phyloP scores from a whole-genome alignment of 2,797 vertebrate genomes.

The Aythya fuligula region DNA sequence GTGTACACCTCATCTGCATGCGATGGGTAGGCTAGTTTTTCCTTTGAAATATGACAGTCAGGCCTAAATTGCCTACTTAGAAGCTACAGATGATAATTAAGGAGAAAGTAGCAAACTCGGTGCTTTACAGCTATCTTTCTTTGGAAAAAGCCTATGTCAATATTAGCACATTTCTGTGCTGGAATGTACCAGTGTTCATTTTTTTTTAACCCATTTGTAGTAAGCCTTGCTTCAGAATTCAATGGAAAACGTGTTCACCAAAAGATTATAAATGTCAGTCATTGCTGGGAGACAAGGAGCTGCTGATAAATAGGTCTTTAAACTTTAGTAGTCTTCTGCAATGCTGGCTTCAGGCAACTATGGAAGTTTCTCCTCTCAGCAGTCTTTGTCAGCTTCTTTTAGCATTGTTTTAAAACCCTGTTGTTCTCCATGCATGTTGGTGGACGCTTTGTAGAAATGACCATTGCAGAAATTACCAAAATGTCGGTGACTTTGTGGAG shows the following conservation, averaged over 20 bases:
- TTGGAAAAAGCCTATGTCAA: not conserved
- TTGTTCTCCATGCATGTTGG: not conserved
- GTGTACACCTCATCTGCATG: not conserved
- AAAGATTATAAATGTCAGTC: not conserved
- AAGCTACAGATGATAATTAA: slow-evolving; percentile 41
- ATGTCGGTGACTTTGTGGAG: not conserved
- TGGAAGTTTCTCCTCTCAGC: not conserved
- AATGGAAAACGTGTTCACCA: not conserved
- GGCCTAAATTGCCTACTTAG: slow-evolving; percentile 49
- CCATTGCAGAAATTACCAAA: not conserved
- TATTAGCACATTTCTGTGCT: not conserved
- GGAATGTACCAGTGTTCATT: not conserved
- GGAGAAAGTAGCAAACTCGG: not conserved
- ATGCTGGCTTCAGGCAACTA: not conserved
- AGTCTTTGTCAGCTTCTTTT: not conserved
- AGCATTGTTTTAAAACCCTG: not conserved
- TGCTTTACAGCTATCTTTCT: slow-evolving; percentile 1
- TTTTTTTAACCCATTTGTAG: not conserved
- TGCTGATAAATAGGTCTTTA: not conserved
- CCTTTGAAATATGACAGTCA: slow-evolving; percentile 24
- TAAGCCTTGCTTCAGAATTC: slow-evolving; percentile 12
- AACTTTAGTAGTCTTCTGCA: not conserved
- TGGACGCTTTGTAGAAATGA: not conserved
- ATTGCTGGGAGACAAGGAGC: not conserved
- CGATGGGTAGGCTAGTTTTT: not conserved